Evolutionary conservation across 1,140 invertebrate genomes (phyloP), one percentile per base, ranked within the genome.

Genomic region (Caenorhabditis brenneri): DNA sequence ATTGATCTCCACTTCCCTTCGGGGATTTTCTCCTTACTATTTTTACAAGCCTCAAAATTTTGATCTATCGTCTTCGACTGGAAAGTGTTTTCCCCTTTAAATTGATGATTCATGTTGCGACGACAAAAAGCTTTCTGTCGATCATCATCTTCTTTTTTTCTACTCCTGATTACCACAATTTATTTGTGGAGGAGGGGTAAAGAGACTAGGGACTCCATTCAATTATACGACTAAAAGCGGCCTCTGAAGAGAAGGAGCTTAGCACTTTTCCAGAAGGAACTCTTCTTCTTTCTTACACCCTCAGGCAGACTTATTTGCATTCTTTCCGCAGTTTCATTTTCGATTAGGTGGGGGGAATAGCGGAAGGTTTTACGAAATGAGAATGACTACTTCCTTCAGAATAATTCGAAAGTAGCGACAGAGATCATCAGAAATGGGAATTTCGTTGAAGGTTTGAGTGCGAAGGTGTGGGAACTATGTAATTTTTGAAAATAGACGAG

Each of bases 191-290:
- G 33, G 29, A 29, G n/a, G 31, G 9, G n/a, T 19, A 65, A 15
- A 16, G 31, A 51, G 19, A n/a, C 6, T 19, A 27, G 24, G 24
- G 53, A 27, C 24, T 55, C 65, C 65, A 74, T 74, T 74, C 36
- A 74, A 74, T 74, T 74, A 74, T 74, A 74, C 65, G 36, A 74
- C n/a, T n/a, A n/a, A n/a, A n/a, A n/a, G n/a, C n/a, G n/a, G n/a
- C n/a, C n/a, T n/a, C n/a, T n/a, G n/a, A n/a, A n/a, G n/a, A n/a
- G n/a, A 42, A 42, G 12, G 36, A 74, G 65, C 65, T 74, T 42
- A 74, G 65, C 36, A 74, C 65, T 74, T 74, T 74, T 74, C 36
- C 27, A 55, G 24, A 55, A 24, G 24, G 53, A 55, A 55, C 53
- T 55, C 53, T 29, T 51, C 49, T n/a, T n/a, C 48, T 51, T 51